Evolutionary conservation across 2,888 invertebrate genomes (phyloP), one percentile per base, ranked within the genome.

Genomic region (Yponomeuta sedellus): DNA sequence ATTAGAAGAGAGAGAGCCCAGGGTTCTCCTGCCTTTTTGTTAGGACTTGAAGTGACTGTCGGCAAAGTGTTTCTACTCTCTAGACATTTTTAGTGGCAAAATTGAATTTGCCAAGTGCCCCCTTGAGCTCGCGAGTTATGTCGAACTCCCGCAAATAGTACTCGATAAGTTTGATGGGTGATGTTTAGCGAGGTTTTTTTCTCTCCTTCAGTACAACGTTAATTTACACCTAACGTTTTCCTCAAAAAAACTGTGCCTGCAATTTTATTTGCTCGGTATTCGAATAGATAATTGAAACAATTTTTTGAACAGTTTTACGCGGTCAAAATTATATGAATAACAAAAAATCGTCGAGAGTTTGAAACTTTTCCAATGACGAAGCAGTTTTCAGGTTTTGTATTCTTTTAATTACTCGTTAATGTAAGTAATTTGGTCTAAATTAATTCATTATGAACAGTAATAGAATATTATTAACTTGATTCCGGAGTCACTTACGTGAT

Each of bases 31-130:
- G 25, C 59, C 59, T 59, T 59, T 22, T 59, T 22, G 22, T 12
- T 22, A 20, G 10, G 11, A 59, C 59, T 59, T 59, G 25, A 59
- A 59, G 59, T 59, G 59, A 59, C 59, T 59, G 59, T 12, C 11
- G 59, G 20, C 11, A 12, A 22, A 59, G 22, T 59, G 59, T 59
- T 59, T 59, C 20, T 59, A 59, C 25, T 59, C 59, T 59, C 59
- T 59, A 20, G 59, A 22, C 22, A 12, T 59, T 20, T 12, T 59
- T 22, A 22, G 59, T 59, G 22, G 59, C 22, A 59, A 20, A 59
- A 59, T 59, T 12, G 59, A 20, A 59, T 59, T 59, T 20, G 25
- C n/a, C 25, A 20, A 59, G 20, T 59, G 20, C 20, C 19, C 44
- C 12, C 44, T 52, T 16, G 44, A 59, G 25, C 12, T 12, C 59